Evolutionary conservation across 1,140 invertebrate species (phyloP).

Genomic region (Ctenoplectra terminalis): DNA sequence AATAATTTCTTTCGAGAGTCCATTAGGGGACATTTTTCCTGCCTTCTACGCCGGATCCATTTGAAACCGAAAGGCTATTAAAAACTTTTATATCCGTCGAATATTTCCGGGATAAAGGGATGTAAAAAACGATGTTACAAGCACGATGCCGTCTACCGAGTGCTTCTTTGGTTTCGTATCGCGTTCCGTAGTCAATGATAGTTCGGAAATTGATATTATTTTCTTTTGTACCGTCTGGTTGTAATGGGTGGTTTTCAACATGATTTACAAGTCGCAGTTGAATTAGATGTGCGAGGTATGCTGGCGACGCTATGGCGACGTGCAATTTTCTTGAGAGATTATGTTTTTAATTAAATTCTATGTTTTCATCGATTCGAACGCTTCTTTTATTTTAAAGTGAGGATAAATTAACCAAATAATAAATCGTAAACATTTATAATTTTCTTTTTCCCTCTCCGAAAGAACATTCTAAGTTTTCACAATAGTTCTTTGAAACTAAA

Average conservation of each 20-base stretch:
- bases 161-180: background rate
- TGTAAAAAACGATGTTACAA: background rate
- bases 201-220: background rate
- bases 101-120: slow-evolving; percentile 7
- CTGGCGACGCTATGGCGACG: too few relatives aligned
- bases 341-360: too few relatives aligned
- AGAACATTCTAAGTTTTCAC: too few relatives aligned
- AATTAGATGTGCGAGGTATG: too few relatives aligned
- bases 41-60: background rate
- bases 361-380: too few relatives aligned
- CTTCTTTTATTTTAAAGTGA: too few relatives aligned
- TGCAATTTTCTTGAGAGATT: too few relatives aligned
- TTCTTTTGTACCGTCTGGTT: background rate
- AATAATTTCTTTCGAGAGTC: slow-evolving; percentile 65
- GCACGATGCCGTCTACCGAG: background rate
- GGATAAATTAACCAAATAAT: too few relatives aligned
- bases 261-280: too few relatives aligned
- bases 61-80: slow-evolving; percentile 38
- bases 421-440: too few relatives aligned
- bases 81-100: slow-evolving; percentile 24
- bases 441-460: too few relatives aligned
- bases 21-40: slow-evolving; percentile 43
- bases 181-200: background rate
- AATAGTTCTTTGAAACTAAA: too few relatives aligned
- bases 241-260: background rate